Percentiles rank a stretch among this genome's conserved stretches.
These are phyloP conservation scores for Tenebrosternarchus preto DNA, from an alignment of 2,113 vertebrate species.

Conservation along the genomic window DNA sequence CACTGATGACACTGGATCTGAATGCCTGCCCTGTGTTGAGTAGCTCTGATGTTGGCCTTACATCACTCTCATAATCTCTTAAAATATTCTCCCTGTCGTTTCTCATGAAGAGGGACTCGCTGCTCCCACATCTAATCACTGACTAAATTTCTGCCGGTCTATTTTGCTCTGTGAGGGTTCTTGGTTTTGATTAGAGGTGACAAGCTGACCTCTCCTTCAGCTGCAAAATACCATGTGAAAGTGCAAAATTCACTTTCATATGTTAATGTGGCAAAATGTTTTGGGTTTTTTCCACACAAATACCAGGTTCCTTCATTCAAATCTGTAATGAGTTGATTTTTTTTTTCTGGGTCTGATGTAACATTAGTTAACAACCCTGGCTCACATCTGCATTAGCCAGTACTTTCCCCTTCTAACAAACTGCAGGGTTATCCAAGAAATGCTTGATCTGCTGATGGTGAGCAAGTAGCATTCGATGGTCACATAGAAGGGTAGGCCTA, in stretches of 20 bases:
- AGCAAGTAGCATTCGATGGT: not conserved
- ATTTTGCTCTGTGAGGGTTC: not conserved
- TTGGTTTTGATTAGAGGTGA: constrained; percentile 33
- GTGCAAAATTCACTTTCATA: constrained; percentile 33
- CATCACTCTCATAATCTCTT: constrained; percentile 30
- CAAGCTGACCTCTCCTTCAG: constrained; percentile 19
- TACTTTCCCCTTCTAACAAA: not conserved
- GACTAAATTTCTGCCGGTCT: constrained; percentile 15
- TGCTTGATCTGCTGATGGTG: not conserved
- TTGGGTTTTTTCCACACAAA: not conserved
- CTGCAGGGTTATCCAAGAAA: not conserved
- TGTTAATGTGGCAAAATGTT: constrained; percentile 2
- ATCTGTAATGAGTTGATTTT: not conserved
- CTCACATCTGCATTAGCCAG: too few species aligned
- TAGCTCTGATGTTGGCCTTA: constrained; percentile 19
- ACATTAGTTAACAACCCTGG: too few species aligned
- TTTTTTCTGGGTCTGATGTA: not conserved
- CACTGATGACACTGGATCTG: constrained; percentile 41
- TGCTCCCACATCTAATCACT: constrained; percentile 24
- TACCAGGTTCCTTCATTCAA: not conserved
- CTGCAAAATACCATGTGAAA: too few species aligned
- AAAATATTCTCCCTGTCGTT: constrained; percentile 1
- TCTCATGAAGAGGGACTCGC: constrained; percentile 13
- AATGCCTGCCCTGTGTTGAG: constrained; percentile 39
- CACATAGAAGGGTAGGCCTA: not conserved